These are phyloP conservation scores for Zaprionus ghesquierei DNA, from an alignment of 1,140 invertebrate genomes.

Conservation along the genomic window DNA sequence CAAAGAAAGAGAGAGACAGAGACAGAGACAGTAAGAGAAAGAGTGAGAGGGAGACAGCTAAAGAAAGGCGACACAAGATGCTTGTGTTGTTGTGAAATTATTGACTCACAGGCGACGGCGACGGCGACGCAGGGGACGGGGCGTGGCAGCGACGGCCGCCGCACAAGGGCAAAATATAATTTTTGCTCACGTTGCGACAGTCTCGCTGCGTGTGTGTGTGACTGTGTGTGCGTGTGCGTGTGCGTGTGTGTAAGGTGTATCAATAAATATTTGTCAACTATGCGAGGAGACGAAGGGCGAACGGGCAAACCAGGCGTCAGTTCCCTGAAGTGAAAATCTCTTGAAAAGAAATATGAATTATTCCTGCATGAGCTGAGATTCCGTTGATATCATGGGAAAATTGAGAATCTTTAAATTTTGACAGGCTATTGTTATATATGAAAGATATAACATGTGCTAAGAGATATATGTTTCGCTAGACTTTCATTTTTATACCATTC, in stretches of 20 bases:
- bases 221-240: not conserved
- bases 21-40: not conserved
- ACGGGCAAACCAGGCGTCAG: not conserved
- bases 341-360: not conserved
- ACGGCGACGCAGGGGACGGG: not conserved
- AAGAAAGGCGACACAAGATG: not conserved
- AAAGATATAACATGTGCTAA: no score
- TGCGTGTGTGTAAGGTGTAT: conserved; percentile 5
- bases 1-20: not conserved
- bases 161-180: conserved; percentile 1
- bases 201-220: not conserved
- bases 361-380: not conserved
- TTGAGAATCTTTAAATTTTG: not conserved
- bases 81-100: not conserved
- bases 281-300: not conserved
- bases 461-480: no score
- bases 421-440: not conserved
- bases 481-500: no score
- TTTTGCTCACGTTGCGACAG: conserved; percentile 1
- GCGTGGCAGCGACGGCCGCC: not conserved
- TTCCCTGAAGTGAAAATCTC: not conserved
- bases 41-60: not conserved
- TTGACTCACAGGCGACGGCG: not conserved
- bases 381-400: not conserved
- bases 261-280: conserved; percentile 22